Base-by-base conservation (phyloP, 2,797 vertebrate species). In the Myiothlypis chrysogaster region DNA sequence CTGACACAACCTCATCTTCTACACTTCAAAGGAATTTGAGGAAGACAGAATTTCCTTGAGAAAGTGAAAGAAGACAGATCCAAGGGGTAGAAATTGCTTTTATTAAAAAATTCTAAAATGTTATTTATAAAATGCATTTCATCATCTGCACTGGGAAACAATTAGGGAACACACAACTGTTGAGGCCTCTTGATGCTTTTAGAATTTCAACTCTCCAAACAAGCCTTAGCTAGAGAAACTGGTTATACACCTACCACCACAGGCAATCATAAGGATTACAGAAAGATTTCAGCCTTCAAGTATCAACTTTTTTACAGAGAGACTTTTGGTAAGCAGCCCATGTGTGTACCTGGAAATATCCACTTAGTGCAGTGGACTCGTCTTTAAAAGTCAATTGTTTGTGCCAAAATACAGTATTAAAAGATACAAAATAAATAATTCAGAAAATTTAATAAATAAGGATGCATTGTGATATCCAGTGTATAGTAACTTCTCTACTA, bases 371-470 rank as follows among this genome's bases (percentile, higher is more conserved):
- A 84, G 25, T 12, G 13, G 46, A 39, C 23, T 82, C 0, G 2
- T 57, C 81, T 61, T 90, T 35, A 82, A 63, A 95, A 66, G 32
- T 70, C 18, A 83, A 56, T 76, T 50, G 68, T 79, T 94, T 90
- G 55, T 96, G 61, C 72, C 77, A 93, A 93, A 95, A 94, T 90
- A 96, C 65, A 96, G 83, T 94, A 96, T 83, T 88, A 63, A 97
- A 56, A 79, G 66, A 94, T 73, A 93, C 10, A 96, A 96, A 97
- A 97, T 97, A 98, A 98, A 95, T 97, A 96, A 95, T 82, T 73
- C 71, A 64, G 28, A 75, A 39, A 64, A 85, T 25, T 72, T 63
- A 87, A 93, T 95, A 96, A 95, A 95, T 93, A 95, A 87, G 37
- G 61, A 88, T 56, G 69, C n/a, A 78, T 19, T 87, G 39, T 22